Evolutionary conservation across 92 coral and sea anemone genomes (phyloP), one percentile per base, ranked within the genome.

Genomic region (Siderastrea radians): DNA sequence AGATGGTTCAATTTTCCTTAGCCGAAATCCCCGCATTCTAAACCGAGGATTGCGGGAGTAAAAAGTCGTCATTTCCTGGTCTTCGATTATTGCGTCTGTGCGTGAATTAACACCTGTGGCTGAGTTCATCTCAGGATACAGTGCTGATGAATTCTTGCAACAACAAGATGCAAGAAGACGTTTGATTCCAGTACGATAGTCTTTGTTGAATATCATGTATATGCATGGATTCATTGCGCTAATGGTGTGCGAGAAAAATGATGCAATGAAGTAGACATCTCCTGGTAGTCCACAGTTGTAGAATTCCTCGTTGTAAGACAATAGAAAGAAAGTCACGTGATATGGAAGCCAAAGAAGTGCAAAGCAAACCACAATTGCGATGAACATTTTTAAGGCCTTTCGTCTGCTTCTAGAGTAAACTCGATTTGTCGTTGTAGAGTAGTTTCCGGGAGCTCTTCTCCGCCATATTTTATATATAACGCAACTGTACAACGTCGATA

Each of bases 291-390:
- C 86, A 43, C 95, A 93, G 2, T 49, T 65, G 49, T 74, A 52
- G 52, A 50, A 81, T 11, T 75, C 59, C 2, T 77, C 69, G 50
- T 81, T 70, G 78, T 89, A 89, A 19, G 19, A 15, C 7, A 63
- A 79, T 38, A 93, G 69, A 76, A 93, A 93, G 89, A 81, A 89
- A 6, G 79, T 64, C 3, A 93, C 90, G 49, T 93, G 93, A 45
- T 85, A 84, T 3, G 95, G 91, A 8, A 93, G 74, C 95, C 95
- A 93, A 55, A 91, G 90, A 6, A 93, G 84, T 4, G 95, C 93
- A 26, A 90, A 93, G 11, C 91, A 86, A 51, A 86, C 72, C 14
- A 93, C 93, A 43, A 93, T 84, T 17, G 95, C 76, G 54, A 93
- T 63, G 12, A 93, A 78, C 91, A 90, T 86, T 86, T 93, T 90